Conservation (phyloP, 2,797 vertebrate species). For the Staurois parvus region DNA sequence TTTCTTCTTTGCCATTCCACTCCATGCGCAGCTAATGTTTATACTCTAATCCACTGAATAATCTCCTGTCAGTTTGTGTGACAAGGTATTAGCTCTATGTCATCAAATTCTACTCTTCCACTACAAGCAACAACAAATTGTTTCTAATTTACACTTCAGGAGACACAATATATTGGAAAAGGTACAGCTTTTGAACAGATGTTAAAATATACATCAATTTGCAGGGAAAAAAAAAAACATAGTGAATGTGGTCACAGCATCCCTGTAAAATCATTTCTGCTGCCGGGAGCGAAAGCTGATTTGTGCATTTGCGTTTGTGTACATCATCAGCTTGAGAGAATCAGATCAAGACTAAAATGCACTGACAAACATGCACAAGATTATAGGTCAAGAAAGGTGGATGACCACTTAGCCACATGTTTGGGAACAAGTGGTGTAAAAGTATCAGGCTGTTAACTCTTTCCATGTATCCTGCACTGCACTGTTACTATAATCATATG, state of each 20-base stretch:
- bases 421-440: background rate
- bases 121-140: conserved; percentile 64
- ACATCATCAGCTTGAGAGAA: conserved; percentile 53
- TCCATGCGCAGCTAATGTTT: conserved; percentile 81
- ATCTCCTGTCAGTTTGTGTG: conserved; percentile 84
- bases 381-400: conserved; percentile 51
- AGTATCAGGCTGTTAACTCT: background rate
- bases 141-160: conserved; percentile 63
- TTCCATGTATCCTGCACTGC: background rate
- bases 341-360: conserved; percentile 33
- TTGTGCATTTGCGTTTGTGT: conserved; percentile 42
- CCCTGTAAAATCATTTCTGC: conserved; percentile 19
- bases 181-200: conserved; percentile 47
- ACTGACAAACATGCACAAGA: conserved; percentile 46
- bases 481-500: background rate
- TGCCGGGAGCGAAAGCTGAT: conserved; percentile 32
- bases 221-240: conserved; percentile 33
- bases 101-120: conserved; percentile 79
- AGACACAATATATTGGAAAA: conserved; percentile 54
- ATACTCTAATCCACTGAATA: conserved; percentile 84
- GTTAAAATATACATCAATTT: conserved; percentile 60
- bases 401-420: conserved; percentile 28
- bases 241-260: conserved; percentile 29
- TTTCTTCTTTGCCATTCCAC: conserved; percentile 77
- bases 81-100: conserved; percentile 84